Base-by-base conservation (phyloP, 2,797 vertebrate species). In the Remorina albescens region DNA sequence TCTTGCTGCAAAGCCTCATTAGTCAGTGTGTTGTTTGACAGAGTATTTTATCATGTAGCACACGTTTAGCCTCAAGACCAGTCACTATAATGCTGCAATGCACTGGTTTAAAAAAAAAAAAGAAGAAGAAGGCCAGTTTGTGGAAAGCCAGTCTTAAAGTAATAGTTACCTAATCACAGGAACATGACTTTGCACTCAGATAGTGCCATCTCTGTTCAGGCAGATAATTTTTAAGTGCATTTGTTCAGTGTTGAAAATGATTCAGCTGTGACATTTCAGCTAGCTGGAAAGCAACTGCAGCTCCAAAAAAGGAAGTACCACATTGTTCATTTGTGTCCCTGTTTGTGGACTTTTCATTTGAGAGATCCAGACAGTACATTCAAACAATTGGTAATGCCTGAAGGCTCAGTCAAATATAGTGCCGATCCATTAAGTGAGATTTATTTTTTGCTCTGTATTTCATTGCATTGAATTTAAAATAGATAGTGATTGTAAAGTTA, bases 151-250 rank as follows among this genome's bases (percentile, higher is more conserved):
- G 49, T 39, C 72, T 76, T 46, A 25, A 67, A 78, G 81, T 60
- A 50, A 25, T 54, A 49, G 75, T 87, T 83, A 71, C 53, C 70
- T 72, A 75, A 82, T 84, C 85, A 57, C 55, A 71, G 49, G 60
- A 81, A 81, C 88, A 89, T 70, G 78, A 83, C 74, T 87, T 80
- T 83, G 81, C 81, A 83, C 87, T 91, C 69, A 56, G 53, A 37
- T 51, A 23, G 71, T 37, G 61, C 51, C 44, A 37, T 80, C 46
- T 88, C 75, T 25, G 2, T 71, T 85, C 76, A 84, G 69, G 53
- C 44, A 16, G 60, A 80, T 64, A 7, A 71, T 71, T n/a, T 81
- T 80, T 67, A 83, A 87, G 78, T 82, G 85, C 73, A 62, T 82
- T 85, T 78, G 66, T 85, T 83, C 74, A 70, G 47, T 10, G 62